Evolutionary conservation across 2,113 vertebrate species (phyloP).

Genomic region (Carassius carassius): DNA sequence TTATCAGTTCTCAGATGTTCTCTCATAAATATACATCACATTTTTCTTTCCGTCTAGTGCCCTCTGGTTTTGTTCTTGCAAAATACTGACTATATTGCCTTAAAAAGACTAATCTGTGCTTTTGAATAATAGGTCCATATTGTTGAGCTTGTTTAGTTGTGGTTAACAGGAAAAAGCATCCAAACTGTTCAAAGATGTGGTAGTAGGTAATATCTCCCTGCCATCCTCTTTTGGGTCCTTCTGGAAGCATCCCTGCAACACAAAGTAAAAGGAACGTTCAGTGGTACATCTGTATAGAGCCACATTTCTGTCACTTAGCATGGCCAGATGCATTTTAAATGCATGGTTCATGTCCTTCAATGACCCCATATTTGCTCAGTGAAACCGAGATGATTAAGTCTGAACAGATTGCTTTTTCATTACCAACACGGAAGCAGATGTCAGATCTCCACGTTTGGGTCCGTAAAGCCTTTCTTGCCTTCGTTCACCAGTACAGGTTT

Average conservation of each 20-base stretch:
- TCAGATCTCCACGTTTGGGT: constrained; percentile 96
- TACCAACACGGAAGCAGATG: constrained; percentile 57
- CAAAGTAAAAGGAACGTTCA: constrained; percentile 36
- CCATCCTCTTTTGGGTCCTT: constrained; percentile 57
- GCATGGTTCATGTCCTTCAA: background rate
- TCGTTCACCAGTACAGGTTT: constrained; percentile 97
- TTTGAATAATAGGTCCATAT: constrained; percentile 63
- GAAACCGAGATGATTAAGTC: constrained; percentile 21
- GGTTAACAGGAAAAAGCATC: constrained; percentile 58
- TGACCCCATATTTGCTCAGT: constrained; percentile 27
- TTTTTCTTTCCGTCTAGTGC: constrained; percentile 28
- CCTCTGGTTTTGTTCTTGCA: constrained; percentile 49
- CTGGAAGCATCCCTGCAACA: constrained; percentile 67
- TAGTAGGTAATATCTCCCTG: constrained; percentile 59
- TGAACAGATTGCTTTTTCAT: constrained; percentile 31
- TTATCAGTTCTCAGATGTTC: constrained; percentile 1
- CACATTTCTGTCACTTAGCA: constrained; percentile 13
- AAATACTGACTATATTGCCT: constrained; percentile 61
- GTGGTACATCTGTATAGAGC: background rate
- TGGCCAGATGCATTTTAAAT: background rate
- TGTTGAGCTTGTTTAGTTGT: constrained; percentile 59
- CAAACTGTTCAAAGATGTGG: constrained; percentile 48
- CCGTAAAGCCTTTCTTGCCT: constrained; percentile 97
- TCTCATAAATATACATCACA: background rate
- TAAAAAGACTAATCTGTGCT: constrained; percentile 74